A percentile compares a stretch with the other conserved stretches of the same genome.
Evolutionary conservation across 2,888 invertebrate genomes (phyloP).

Genomic region (Marasmarcha lunaedactyla): DNA sequence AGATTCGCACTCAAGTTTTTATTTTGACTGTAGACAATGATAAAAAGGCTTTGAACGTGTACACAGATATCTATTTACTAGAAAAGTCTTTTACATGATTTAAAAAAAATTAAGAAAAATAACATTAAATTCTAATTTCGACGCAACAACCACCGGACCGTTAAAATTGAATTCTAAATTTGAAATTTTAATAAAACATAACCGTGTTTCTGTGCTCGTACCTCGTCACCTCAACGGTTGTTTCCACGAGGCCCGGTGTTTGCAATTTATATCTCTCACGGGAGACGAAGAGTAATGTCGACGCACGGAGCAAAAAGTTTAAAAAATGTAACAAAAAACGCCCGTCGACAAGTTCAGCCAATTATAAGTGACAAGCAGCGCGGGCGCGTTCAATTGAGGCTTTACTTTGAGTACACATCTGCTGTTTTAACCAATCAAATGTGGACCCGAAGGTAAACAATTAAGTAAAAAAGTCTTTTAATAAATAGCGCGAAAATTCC

Average conservation of each 20-base stretch:
- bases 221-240: constrained; percentile 61
- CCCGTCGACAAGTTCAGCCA: constrained; percentile 67
- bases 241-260: constrained; percentile 49
- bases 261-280: constrained; percentile 64
- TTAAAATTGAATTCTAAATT: constrained; percentile 42
- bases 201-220: constrained; percentile 53
- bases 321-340: constrained; percentile 53
- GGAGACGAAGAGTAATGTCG: constrained; percentile 67
- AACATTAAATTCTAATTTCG: constrained; percentile 5
- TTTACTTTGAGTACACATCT: not conserved
- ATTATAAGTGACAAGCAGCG: constrained; percentile 67
- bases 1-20: constrained; percentile 30
- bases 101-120: constrained; percentile 8
- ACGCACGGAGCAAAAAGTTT: constrained; percentile 46
- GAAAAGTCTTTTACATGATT: not conserved
- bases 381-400: constrained; percentile 50
- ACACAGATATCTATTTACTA: not conserved
- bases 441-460: constrained; percentile 3
- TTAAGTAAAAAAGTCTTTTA: constrained; percentile 5
- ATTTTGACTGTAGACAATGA: constrained; percentile 30
- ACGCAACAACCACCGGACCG: constrained; percentile 14
- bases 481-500: constrained; percentile 1
- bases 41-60: constrained; percentile 3
- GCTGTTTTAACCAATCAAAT: not conserved
- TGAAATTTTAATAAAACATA: constrained; percentile 55